Conservation (phyloP, 2,888 invertebrate genomes). For the Pegoplata infirma region DNA sequence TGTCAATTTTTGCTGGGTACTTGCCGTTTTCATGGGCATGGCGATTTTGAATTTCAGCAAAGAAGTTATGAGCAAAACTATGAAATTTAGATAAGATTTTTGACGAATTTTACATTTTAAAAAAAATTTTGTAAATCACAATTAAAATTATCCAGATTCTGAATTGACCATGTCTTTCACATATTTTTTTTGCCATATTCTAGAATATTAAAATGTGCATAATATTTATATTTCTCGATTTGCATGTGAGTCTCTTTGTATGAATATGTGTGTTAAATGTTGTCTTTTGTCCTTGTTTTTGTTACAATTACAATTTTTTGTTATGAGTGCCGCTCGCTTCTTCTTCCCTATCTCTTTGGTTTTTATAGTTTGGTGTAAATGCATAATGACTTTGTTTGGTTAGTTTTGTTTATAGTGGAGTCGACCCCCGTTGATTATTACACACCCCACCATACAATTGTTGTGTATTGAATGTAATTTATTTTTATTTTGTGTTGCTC, state of each 20-base stretch:
- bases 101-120: no score
- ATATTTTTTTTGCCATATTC: no score
- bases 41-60: no score
- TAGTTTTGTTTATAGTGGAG: conserved; percentile 24
- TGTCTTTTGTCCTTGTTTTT: conserved; percentile 30
- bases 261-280: conserved; percentile 1
- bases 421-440: not conserved
- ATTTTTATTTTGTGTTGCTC: conserved; percentile 22
- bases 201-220: no score
- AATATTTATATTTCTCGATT: conserved; percentile 33
- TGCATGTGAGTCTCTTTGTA: not conserved
- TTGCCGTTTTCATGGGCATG: no score
- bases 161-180: no score
- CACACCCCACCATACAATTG: not conserved
- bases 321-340: no score
- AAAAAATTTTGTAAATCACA: no score
- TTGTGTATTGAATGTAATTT: conserved; percentile 45
- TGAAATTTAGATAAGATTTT: no score
- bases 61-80: no score
- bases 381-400: conserved; percentile 49
- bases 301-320: conserved; percentile 20
- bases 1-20: no score
- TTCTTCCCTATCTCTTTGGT: not conserved
- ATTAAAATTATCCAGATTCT: no score
- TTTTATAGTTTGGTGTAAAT: conserved; percentile 32